Base-by-base conservation (phyloP, 1,140 invertebrate species). In the Nasonia longicornis region DNA sequence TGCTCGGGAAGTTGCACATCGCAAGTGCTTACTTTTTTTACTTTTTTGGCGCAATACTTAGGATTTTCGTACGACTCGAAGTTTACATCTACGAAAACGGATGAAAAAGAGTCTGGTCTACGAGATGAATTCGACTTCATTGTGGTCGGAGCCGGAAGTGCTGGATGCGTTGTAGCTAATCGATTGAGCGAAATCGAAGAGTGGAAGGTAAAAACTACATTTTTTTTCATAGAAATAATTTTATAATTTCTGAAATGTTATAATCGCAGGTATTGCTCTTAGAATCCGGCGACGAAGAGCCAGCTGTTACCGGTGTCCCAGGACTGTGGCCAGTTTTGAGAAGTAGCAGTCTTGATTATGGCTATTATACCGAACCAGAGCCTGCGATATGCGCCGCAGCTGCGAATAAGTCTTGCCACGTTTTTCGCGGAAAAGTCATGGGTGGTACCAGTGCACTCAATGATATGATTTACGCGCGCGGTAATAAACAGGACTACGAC, bases 151-250 rank as follows among this genome's bases (percentile, higher is more conserved):
- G 73, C 73, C n/a, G 73, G 93, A 93, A 81, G 94, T 1, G 93
- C 94, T 4, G 95, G 95, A 35, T 92, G 92, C 73, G 92, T 94
- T 2, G 63, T 96, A 16, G 94, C 95, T 0, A 92, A 90, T 81
- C 87, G 95, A 79, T 83, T 93, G n/a, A 89, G 90, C 3, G 93
- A 94, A 86, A 87, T 91, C 69, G 66, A 80, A 6, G 79, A 92
- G 63, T 92, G 91, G 90, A 91, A 88, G 12, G 91, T 94, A 48
- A 48, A 48, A 48, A 11, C 14, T 2, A 48, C 45, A 10, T 16
- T 48, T 48, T 48, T 42, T 42, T 35, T 35, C 2, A 42, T 42
- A 42, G 0, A 42, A 58, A n/a, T 58, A 58, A 58, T 48, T n/a
- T 0, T n/a, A 20, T 20, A 58, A 58, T 58, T 6, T 58, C 16